Conservation (phyloP, 2,113 vertebrate species). For the Tauraco erythrolophus region DNA sequence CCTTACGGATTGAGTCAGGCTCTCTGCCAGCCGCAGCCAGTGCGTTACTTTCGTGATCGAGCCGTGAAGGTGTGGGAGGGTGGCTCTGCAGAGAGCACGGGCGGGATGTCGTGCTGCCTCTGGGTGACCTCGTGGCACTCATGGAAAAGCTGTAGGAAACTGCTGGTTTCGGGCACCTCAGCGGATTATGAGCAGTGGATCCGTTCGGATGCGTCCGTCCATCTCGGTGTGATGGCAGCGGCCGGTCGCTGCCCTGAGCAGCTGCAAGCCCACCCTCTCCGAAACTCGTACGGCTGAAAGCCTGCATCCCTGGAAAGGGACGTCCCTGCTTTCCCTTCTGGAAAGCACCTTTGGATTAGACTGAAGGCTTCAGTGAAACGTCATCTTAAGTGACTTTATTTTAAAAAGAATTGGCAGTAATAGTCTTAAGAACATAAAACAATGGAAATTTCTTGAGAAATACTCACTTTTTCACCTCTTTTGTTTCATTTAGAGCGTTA, state of each 20-base stretch:
- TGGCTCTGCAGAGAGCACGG: neutral
- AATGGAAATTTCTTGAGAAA: neutral
- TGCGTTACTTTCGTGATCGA: fast-evolving
- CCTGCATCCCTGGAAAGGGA: neutral
- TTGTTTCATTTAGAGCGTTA: neutral
- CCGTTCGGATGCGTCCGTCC: fast-evolving
- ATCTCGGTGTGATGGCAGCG: neutral
- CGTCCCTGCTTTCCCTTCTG: neutral
- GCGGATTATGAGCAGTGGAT: neutral
- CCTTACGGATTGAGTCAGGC: neutral
- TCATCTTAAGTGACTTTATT: fast-evolving
- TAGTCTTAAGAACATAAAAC: neutral
- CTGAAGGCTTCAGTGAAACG: neutral
- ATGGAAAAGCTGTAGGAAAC: fast-evolving
- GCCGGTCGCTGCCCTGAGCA: too few species aligned
- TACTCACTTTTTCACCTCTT: neutral
- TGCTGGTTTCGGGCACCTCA: fast-evolving
- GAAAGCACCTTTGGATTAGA: neutral
- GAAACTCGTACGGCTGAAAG: too few species aligned
- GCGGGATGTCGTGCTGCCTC: neutral
- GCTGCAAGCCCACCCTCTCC: neutral
- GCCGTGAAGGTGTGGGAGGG: neutral
- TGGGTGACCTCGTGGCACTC: neutral
- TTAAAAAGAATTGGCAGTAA: neutral
- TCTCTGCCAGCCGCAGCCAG: neutral